phyloP scores from a whole-genome alignment of 1,140 invertebrate genomes.

The Cheumatopsyche charites region DNA sequence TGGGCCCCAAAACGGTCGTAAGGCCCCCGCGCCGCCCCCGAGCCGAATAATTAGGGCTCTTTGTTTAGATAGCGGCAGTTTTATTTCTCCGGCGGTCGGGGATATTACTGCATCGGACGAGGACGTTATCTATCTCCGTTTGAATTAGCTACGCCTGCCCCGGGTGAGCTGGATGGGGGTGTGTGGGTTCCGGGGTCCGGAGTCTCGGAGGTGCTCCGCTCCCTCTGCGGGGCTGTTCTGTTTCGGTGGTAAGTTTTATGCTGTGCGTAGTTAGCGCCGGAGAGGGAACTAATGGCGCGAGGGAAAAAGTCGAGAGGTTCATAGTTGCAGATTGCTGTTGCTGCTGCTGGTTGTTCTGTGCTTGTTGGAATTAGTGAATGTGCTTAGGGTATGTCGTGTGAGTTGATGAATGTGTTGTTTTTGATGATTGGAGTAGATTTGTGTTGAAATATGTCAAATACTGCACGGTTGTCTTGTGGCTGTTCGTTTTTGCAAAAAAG shows the following conservation, averaged over 20 bases:
- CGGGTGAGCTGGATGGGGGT: background rate
- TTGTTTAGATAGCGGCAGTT: conserved; percentile 66
- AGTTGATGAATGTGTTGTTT: too few relatives aligned
- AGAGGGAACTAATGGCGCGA: conserved; percentile 14
- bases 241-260: conserved; percentile 32
- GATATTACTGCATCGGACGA: conserved; percentile 46
- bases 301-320: conserved; percentile 27
- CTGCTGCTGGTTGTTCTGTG: too few relatives aligned
- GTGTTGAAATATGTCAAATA: too few relatives aligned
- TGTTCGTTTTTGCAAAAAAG: too few relatives aligned
- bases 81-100: conserved; percentile 62
- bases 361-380: too few relatives aligned
- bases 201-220: too few relatives aligned
- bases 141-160: conserved; percentile 43
- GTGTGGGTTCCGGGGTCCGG: background rate
- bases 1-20: conserved; percentile 63
- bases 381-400: too few relatives aligned
- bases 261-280: conserved; percentile 27
- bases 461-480: too few relatives aligned
- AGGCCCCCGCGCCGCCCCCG: conserved; percentile 63
- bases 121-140: conserved; percentile 47
- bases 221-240: conserved; percentile 11
- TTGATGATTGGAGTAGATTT: too few relatives aligned
- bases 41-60: conserved; percentile 65
- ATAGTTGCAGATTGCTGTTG: conserved; percentile 27